These are phyloP conservation scores for Brachionus sp. DNA, from an alignment of 1,140 invertebrate species.

Conservation along the genomic window DNA sequence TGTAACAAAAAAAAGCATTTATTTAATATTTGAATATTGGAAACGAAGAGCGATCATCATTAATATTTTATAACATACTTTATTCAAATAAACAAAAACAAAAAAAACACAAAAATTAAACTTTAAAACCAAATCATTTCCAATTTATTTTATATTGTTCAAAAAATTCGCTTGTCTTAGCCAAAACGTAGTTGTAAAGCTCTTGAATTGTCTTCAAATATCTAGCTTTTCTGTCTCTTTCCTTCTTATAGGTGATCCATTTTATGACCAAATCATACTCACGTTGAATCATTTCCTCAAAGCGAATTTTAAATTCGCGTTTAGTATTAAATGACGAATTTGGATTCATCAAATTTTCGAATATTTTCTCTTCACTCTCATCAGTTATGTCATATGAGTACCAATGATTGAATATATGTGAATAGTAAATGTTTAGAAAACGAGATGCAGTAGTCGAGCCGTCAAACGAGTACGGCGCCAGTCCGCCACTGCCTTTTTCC, in stretches of 20 bases:
- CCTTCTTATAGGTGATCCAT: conserved; percentile 39
- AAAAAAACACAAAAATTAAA: not conserved
- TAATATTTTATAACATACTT: not conserved
- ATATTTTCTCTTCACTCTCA: conserved; percentile 27
- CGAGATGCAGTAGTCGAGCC: conserved; percentile 24
- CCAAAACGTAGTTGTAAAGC: conserved; percentile 32
- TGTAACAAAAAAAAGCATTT: not conserved
- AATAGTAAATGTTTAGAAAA: conserved; percentile 36
- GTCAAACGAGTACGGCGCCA: conserved; percentile 44
- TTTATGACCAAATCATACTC: conserved; percentile 36
- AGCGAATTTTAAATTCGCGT: conserved; percentile 6
- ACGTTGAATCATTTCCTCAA: conserved; percentile 44
- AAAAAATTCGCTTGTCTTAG: conserved; percentile 30
- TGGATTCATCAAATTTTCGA: conserved; percentile 32
- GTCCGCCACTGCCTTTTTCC: conserved; percentile 38
- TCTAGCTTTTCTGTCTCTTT: conserved; percentile 37
- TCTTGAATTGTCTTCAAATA: conserved; percentile 44
- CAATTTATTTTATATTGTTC: conserved; percentile 35
- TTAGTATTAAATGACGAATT: conserved; percentile 8
- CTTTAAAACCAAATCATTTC: not conserved
- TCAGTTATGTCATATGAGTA: conserved; percentile 38
- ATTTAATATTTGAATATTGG: too few species aligned
- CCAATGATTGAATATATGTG: conserved; percentile 41
- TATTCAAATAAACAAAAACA: not conserved
- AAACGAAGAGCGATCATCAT: too few species aligned